A percentile compares a stretch with the other conserved stretches of the same genome.
Conservation (phyloP, 2,797 vertebrate species). For the Pampus argenteus region DNA sequence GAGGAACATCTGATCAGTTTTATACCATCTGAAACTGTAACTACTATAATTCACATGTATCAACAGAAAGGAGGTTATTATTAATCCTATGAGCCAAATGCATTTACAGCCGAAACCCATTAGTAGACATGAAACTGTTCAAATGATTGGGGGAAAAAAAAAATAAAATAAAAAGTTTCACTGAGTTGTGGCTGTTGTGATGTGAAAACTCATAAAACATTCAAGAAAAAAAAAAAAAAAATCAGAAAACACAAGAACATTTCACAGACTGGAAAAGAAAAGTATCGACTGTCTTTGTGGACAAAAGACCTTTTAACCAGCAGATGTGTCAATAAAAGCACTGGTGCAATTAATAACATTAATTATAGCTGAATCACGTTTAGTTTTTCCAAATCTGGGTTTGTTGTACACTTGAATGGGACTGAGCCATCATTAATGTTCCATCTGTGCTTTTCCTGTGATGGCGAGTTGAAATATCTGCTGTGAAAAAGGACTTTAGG, state of each 20-base stretch:
- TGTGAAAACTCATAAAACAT: slow-evolving; percentile 3
- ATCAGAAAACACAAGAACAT: slow-evolving; percentile 12
- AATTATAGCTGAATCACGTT: background rate
- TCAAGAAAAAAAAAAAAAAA: background rate
- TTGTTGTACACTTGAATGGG: too few species aligned
- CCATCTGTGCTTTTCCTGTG: background rate
- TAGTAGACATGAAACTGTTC: slow-evolving; percentile 30
- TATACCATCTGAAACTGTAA: background rate
- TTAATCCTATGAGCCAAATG: slow-evolving; percentile 45
- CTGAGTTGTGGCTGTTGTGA: background rate
- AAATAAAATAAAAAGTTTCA: background rate
- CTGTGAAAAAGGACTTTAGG: too few species aligned
- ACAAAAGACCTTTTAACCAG: background rate
- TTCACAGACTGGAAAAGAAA: background rate
- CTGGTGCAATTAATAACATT: background rate
- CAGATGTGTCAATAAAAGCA: background rate
- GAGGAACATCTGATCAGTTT: background rate
- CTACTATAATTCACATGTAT: slow-evolving; percentile 11
- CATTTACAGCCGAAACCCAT: slow-evolving; percentile 47
- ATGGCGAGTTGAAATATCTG: background rate
- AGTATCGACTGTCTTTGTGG: background rate
- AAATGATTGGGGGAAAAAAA: slow-evolving; percentile 3
- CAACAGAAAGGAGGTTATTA: slow-evolving; percentile 42
- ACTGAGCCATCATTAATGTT: background rate
- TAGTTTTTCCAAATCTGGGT: too few species aligned